A percentile compares a stretch with the other conserved stretches of the same genome.
Evolutionary conservation across 37 sponge, comb jelly and placozoan genomes (phyloP).

Genomic region (Lycopodina hypogea): DNA sequence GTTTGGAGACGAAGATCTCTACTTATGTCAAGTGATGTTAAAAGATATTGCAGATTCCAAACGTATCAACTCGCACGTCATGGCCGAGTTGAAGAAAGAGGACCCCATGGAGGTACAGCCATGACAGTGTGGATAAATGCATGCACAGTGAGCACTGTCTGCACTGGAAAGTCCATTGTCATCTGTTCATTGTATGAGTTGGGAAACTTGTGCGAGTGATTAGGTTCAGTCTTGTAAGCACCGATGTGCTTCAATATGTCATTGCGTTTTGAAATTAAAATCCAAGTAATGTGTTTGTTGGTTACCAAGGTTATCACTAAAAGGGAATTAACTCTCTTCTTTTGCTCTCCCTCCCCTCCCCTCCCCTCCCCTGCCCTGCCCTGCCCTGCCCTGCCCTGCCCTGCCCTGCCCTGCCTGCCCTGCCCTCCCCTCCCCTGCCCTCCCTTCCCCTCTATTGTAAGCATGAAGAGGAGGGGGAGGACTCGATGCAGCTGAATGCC

Average conservation of each 20-base stretch:
- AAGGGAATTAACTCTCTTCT: no score
- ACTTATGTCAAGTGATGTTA: constrained; percentile 92
- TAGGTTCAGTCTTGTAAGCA: no score
- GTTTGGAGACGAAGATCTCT: constrained; percentile 88
- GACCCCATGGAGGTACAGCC: background rate
- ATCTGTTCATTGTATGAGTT: background rate
- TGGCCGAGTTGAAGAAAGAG: constrained; percentile 14
- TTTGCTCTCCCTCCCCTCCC: no score
- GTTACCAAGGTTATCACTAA: background rate
- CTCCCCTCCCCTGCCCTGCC: no score
- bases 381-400: no score
- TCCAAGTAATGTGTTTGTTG: background rate
- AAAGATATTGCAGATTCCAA: constrained; percentile 89
- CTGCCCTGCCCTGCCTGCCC: no score
- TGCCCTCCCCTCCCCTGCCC: no score
- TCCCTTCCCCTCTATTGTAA: no score
- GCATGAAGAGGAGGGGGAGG: background rate
- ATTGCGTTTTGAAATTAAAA: no score
- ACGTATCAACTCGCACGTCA: constrained; percentile 52
- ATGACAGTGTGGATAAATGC: no score
- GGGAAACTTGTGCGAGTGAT: no score
- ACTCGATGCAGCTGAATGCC: constrained; percentile 52
- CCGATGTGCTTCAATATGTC: no score
- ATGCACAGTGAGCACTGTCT: background rate
- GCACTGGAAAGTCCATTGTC: background rate